Evolutionary conservation across 1,140 invertebrate species (phyloP), one percentile per base, ranked within the genome.

Genomic region (Plodia interpunctella): DNA sequence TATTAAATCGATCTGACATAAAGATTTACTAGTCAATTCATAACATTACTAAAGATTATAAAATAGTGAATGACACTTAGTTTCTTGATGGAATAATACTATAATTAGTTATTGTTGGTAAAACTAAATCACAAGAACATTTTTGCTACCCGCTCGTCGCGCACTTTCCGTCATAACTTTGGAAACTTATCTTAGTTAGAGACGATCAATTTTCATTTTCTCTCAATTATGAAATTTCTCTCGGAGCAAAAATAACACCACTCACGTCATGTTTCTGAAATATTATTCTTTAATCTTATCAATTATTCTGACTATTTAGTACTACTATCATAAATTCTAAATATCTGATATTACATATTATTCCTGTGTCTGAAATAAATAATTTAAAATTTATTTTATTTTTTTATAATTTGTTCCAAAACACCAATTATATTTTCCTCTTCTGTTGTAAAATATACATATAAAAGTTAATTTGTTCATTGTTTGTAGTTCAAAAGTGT

Each of bases 181-280:
- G 72, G 65, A 76, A 88, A 87, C 75, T 86, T 87, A 83, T 86
- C 82, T 80, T 81, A 81, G 81, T 83, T 82, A 84, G 78, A 55
- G 69, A 74, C 76, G 78, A 88, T 88, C 86, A 88, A 87, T 87
- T 88, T 85, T 87, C 76, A 87, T 88, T 88, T 77, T 76, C 70
- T 59, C 65, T 70, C 75, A 70, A 85, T 86, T 78, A 84, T 72
- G 75, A 56, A 77, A 80, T 72, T 78, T 68, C 71, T 76, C 67
- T 63, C 67, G 73, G 71, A 69, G 64, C 19, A 21, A 53, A 53
- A 25, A 53, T 21, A 25, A 21, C 38, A 44, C 15, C 13, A 15
- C 49, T 19, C 20, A 15, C 51, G 19, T 53, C 21, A 25, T 53
- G 19, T 5, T 53, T 21, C 13, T 53, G 19, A 25, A 53, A 21